These are phyloP conservation scores for Pollenia labialis DNA, from an alignment of 2,888 invertebrate genomes.

Conservation along the genomic window DNA sequence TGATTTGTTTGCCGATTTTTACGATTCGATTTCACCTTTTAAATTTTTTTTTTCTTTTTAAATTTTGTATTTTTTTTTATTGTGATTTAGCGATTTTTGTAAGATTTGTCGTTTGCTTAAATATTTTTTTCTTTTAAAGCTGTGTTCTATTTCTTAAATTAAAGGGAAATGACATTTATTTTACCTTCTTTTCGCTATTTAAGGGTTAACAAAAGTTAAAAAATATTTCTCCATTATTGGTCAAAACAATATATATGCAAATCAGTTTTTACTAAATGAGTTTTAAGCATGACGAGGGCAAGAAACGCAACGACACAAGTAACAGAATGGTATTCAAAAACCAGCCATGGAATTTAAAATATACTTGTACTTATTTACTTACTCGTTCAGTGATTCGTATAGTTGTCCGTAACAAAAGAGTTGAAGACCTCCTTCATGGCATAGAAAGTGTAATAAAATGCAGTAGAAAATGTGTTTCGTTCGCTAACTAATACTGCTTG, in stretches of 20 bases:
- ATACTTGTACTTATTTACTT: background rate
- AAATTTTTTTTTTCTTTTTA: no score
- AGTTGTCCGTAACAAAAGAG: background rate
- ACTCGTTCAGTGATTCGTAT: background rate
- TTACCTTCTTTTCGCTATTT: background rate
- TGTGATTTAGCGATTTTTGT: no score
- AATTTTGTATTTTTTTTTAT: no score
- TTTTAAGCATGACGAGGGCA: constrained; percentile 33
- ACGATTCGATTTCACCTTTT: no score
- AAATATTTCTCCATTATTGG: constrained; percentile 63
- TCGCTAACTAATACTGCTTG: background rate
- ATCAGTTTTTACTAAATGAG: constrained; percentile 61
- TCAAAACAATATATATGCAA: constrained; percentile 73
- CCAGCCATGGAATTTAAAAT: constrained; percentile 23
- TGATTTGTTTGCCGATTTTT: no score
- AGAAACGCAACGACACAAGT: background rate
- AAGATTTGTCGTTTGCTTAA: no score
- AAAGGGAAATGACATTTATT: no score
- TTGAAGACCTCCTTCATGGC: background rate
- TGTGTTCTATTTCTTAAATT: no score
- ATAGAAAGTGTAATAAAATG: constrained; percentile 51
- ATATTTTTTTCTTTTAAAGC: no score
- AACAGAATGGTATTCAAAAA: background rate
- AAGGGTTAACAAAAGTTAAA: constrained; percentile 39
- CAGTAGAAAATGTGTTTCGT: constrained; percentile 42